phyloP scores from a whole-genome alignment of 2,797 vertebrate species.

The Pachyuromys duprasi region DNA sequence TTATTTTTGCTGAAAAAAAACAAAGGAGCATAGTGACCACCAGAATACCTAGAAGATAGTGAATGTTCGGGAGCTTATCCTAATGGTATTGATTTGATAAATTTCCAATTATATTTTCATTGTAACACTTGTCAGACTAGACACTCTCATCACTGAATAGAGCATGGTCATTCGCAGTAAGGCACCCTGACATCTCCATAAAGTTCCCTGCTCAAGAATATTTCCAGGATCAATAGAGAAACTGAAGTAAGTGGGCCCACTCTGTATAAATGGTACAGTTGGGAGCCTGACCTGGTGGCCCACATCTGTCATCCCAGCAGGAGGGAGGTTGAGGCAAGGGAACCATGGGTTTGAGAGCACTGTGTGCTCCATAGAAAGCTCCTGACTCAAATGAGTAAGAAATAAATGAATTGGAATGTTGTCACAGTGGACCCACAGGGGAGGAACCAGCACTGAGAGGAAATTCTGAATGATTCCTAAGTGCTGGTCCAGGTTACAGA shows the following conservation, averaged over 20 bases:
- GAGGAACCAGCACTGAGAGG: background rate
- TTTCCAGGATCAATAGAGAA: background rate
- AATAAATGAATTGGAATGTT: background rate
- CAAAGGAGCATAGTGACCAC: background rate
- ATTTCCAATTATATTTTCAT: background rate
- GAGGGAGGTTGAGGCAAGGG: background rate
- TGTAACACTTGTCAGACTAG: background rate
- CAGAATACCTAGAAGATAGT: background rate
- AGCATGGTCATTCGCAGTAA: slow-evolving; percentile 1
- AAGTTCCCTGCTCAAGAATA: background rate
- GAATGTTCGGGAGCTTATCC: background rate
- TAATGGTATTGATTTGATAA: background rate
- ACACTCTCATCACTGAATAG: background rate
- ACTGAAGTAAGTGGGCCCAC: background rate
- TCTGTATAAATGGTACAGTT: background rate
- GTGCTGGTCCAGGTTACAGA: background rate
- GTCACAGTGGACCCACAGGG: background rate
- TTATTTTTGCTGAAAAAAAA: background rate
- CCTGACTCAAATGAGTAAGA: background rate
- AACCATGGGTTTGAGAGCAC: background rate
- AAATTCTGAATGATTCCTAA: slow-evolving; percentile 13
- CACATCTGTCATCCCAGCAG: background rate
- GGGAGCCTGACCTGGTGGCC: background rate
- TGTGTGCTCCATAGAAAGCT: background rate
- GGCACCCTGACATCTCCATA: background rate